These are phyloP conservation scores for Caenorhabditis sp. DNA, from an alignment of 2,888 invertebrate species.

Conservation along the genomic window DNA sequence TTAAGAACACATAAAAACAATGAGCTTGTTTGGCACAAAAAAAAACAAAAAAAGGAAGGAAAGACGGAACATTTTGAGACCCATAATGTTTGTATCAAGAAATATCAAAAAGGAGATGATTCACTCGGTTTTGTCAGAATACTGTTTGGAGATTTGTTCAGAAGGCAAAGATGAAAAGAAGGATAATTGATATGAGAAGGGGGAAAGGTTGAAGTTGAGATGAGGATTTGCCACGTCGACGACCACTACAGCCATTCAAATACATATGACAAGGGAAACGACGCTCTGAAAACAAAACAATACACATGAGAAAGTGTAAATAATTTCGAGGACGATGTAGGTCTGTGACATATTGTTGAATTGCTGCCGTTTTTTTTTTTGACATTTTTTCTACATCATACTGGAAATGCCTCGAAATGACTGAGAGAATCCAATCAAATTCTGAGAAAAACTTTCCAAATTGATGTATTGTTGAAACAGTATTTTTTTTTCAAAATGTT, in stretches of 20 bases:
- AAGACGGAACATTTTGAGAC: slow-evolving; percentile 1
- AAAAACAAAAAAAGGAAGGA: neutral
- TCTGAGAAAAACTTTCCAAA: no score
- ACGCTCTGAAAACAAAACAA: slow-evolving; percentile 43
- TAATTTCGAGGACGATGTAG: no score
- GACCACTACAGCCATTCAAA: slow-evolving; percentile 60
- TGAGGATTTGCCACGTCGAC: slow-evolving; percentile 19
- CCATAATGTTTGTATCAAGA: neutral
- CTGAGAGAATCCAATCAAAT: no score
- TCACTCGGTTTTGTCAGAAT: neutral
- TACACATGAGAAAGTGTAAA: no score
- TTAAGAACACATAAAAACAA: neutral
- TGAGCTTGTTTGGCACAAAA: neutral
- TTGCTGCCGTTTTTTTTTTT: no score
- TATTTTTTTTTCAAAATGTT: no score
- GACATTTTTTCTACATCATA: no score
- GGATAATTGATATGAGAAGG: neutral
- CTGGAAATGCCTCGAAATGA: no score
- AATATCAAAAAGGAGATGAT: neutral
- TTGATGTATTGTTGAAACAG: no score
- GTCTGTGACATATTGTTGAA: no score
- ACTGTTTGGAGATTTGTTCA: neutral
- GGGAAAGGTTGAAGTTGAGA: neutral
- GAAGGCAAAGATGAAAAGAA: neutral
- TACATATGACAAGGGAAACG: slow-evolving; percentile 70